Conservation (phyloP, 2,797 vertebrate species). For the Gymnoscopelus braueri region DNA sequence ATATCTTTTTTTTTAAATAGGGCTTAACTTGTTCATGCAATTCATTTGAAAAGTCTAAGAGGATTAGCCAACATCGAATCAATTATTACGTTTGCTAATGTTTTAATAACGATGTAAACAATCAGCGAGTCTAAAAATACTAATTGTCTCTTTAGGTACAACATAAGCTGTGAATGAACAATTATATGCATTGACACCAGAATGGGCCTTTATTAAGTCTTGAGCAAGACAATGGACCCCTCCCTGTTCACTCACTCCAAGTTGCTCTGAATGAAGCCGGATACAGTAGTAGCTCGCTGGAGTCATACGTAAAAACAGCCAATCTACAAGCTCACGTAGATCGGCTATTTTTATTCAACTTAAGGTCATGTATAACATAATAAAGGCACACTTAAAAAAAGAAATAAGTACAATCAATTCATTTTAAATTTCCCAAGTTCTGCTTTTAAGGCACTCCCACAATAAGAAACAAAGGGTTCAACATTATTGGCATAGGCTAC, state of each 20-base stretch:
- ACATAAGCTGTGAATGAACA: no score
- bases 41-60: no score
- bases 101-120: background rate
- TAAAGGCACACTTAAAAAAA: no score
- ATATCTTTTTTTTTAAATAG: no score
- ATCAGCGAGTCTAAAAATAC: background rate
- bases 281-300: background rate
- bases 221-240: slow-evolving; percentile 11
- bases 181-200: no score
- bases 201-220: background rate
- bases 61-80: no score
- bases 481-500: slow-evolving; percentile 1
- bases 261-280: background rate
- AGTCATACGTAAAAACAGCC: background rate
- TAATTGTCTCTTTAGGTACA: no score
- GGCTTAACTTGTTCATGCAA: no score
- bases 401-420: background rate
- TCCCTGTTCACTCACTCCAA: slow-evolving; percentile 3
- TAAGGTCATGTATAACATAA: no score
- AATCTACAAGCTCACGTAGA: no score
- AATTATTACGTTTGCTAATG: no score
- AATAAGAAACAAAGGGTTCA: background rate
- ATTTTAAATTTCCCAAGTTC: background rate
- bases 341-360: no score
- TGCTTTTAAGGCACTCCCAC: background rate